Evolutionary conservation across 2,797 vertebrate species (phyloP).

Genomic region (Eidolon dupreanum): DNA sequence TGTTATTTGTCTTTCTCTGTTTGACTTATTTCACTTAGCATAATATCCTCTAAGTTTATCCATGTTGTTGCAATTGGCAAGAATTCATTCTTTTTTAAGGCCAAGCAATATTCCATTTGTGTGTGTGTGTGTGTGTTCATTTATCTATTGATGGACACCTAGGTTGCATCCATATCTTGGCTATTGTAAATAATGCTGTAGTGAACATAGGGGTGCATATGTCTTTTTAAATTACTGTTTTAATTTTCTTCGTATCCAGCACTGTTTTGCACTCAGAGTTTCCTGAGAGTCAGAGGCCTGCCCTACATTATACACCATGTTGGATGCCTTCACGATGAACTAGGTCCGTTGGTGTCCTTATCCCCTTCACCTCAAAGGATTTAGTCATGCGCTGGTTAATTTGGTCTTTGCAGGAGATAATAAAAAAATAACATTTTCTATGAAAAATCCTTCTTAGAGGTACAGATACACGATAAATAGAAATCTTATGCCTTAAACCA

Average conservation of each 20-base stretch:
- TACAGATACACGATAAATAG: background rate
- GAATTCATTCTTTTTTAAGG: background rate
- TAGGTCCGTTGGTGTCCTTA: background rate
- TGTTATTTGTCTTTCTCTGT: background rate
- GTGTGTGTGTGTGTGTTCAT: too few relatives aligned
- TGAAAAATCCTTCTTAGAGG: background rate
- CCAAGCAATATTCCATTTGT: background rate
- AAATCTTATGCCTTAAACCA: background rate
- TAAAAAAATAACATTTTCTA: background rate
- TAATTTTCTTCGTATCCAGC: background rate
- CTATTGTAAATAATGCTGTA: background rate
- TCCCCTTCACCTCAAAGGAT: background rate
- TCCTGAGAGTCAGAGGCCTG: background rate
- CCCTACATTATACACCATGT: background rate
- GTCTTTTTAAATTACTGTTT: background rate
- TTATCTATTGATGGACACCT: background rate
- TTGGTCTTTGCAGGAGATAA: slow-evolving; percentile 2
- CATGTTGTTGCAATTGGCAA: background rate
- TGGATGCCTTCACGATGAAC: background rate
- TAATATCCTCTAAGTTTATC: background rate
- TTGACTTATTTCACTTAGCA: background rate
- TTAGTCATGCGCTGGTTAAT: background rate
- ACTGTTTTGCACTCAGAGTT: background rate
- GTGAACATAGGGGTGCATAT: too few relatives aligned
- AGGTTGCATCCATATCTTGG: background rate